Evolutionary conservation across 2,888 invertebrate genomes (phyloP).

Genomic region (Unio pictorum): DNA sequence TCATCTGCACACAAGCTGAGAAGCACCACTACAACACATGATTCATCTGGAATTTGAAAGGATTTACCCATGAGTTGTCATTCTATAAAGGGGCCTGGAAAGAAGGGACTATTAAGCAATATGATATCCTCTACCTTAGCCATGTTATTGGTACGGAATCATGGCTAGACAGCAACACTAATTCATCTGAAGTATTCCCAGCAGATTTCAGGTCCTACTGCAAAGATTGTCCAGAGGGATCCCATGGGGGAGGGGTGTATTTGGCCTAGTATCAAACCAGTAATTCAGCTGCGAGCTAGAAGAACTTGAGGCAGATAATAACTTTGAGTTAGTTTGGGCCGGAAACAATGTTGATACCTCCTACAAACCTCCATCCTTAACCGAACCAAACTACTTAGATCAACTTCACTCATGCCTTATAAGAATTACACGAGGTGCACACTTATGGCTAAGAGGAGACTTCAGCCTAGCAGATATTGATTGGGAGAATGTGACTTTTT

Average conservation of each 20-base stretch:
- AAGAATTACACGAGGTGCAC: slow-evolving; percentile 1
- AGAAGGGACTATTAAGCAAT: slow-evolving; percentile 2
- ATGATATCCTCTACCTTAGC: slow-evolving; percentile 1
- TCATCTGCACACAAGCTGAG: slow-evolving; percentile 3
- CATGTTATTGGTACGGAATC: slow-evolving; percentile 9
- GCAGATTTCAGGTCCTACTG: slow-evolving; percentile 1
- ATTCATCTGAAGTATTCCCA: slow-evolving; percentile 3
- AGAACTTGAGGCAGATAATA: slow-evolving; percentile 1
- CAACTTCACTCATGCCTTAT: not conserved
- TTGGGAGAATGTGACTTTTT: not conserved
- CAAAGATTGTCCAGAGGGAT: slow-evolving; percentile 1
- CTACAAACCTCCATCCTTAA: slow-evolving; percentile 4
- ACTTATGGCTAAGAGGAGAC: slow-evolving; percentile 6
- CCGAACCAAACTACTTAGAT: slow-evolving; percentile 3
- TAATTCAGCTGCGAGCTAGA: slow-evolving; percentile 5
- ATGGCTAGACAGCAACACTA: slow-evolving; percentile 5
- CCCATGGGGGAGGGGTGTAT: slow-evolving; percentile 7
- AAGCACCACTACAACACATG: not conserved
- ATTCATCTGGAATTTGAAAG: too few species aligned
- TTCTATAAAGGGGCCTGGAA: not conserved
- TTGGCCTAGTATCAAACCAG: slow-evolving; percentile 4
- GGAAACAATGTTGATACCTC: slow-evolving; percentile 4
- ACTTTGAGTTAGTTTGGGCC: slow-evolving; percentile 5
- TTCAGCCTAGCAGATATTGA: slow-evolving; percentile 4
- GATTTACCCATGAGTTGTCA: too few species aligned